Base-by-base conservation (phyloP, 2,888 invertebrate species). In the Galerucella pusilla region DNA sequence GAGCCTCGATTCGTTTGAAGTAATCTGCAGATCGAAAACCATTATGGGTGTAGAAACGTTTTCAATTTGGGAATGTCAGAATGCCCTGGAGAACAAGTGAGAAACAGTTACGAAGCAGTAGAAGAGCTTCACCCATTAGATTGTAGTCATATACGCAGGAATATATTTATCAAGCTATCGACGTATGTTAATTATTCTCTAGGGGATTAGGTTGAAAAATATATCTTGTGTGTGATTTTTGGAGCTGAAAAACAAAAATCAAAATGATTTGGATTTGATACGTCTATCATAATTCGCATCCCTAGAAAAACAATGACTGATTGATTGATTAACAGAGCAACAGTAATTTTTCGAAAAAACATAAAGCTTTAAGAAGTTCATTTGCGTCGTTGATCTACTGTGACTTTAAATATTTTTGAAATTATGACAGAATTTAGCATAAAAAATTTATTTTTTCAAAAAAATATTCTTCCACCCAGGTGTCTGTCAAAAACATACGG, bases 21-120 rank as follows among this genome's bases (percentile, higher is more conserved):
- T 9, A 59, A 59, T 59, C 16, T 20, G 11, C 9, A 4, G 14
- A 63, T 35, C 63, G 63, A 63, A 63, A 63, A n/a, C n/a, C 52
- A 52, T 46, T 70, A 49, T 20, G 12, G 64, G 28, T 64, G 12
- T 54, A 52, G 45, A 71, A 64, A 71, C 54, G 54, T 64, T 64
- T 64, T 64, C 71, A 64, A 71, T 71, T 71, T 64, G 64, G 54
- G 20, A 64, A 35, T 61, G 35, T 61, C 64, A 52, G 25, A 63
- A 42, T 42, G 35, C 61, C 52, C 59, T 9, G 16, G 42, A 70
- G 52, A 49, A 54, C 70, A 49, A 52, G 42, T 28, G 71, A 42
- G 35, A 64, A 16, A 71, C 71, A 54, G 42, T 16, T 64, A 2
- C 52, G 54, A 64, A 2, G n/a, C 42, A 63, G 16, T 14, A 16